phyloP scores from a whole-genome alignment of 2,797 vertebrate genomes.

The Heteromormyrus szaboi region DNA sequence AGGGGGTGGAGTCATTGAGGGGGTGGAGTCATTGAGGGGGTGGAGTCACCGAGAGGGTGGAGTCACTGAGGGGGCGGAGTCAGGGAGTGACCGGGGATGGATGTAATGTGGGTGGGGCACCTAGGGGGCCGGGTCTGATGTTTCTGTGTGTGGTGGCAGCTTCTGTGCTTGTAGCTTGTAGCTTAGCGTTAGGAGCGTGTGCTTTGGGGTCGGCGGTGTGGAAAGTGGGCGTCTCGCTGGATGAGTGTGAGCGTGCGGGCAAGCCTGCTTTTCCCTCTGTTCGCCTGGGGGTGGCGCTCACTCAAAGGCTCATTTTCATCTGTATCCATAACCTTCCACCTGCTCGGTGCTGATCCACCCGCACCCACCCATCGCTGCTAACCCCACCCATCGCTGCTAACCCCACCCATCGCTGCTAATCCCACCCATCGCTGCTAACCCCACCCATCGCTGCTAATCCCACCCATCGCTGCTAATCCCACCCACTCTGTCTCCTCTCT shows the following conservation, averaged over 20 bases:
- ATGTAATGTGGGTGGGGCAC: neutral
- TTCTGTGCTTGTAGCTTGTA: neutral
- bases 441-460: no score
- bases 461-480: no score
- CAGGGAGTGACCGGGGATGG: neutral
- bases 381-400: no score
- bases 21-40: no score
- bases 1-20: neutral
- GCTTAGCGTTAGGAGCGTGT: neutral
- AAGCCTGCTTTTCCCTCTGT: neutral
- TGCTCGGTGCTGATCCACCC: neutral
- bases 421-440: no score
- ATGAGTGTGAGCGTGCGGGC: neutral
- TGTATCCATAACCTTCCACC: neutral
- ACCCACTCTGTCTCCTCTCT: neutral
- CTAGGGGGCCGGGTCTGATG: conserved; percentile 19
- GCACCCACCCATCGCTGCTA: no score
- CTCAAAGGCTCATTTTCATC: neutral
- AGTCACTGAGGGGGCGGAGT: neutral
- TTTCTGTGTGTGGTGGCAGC: conserved; percentile 16
- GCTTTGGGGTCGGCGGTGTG: neutral
- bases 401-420: no score
- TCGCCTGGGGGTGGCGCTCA: neutral
- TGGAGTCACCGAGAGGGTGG: neutral
- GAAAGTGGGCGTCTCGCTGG: neutral